Conservation (phyloP, 1,140 invertebrate species). For the Tachypleus tridentatus region DNA sequence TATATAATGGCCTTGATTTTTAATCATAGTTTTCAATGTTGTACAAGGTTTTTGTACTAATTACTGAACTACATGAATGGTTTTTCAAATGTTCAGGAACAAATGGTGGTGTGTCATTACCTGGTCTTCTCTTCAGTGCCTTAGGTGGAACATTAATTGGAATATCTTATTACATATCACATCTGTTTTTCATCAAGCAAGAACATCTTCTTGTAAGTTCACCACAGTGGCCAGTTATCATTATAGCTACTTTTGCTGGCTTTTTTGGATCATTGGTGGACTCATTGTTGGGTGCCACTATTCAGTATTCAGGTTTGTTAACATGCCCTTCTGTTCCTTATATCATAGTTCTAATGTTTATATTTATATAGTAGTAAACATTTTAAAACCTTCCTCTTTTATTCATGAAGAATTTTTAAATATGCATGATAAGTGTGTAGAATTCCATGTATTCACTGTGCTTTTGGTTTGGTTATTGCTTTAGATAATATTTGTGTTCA, state of each 20-base stretch:
- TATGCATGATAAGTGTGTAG: no score
- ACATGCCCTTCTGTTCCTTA: no score
- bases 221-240: slow-evolving; percentile 57
- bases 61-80: not conserved
- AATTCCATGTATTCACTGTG: no score
- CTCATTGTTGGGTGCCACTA: slow-evolving; percentile 66
- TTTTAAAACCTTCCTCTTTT: no score
- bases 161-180: slow-evolving; percentile 52
- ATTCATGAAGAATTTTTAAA: no score
- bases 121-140: slow-evolving; percentile 56
- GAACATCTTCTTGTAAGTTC: slow-evolving; percentile 46
- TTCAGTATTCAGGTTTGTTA: slow-evolving; percentile 66
- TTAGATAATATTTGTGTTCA: no score
- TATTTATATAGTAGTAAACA: no score
- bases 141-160: slow-evolving; percentile 62
- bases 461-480: no score
- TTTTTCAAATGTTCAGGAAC: slow-evolving; percentile 45
- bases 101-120: slow-evolving; percentile 63
- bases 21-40: no score
- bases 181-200: slow-evolving; percentile 50
- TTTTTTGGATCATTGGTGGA: slow-evolving; percentile 69
- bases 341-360: no score
- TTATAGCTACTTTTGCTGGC: slow-evolving; percentile 55
- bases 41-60: slow-evolving; percentile 15
- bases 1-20: no score